Conservation (phyloP, 2,888 invertebrate genomes). For the Hermaeophaga mercurialis region DNA sequence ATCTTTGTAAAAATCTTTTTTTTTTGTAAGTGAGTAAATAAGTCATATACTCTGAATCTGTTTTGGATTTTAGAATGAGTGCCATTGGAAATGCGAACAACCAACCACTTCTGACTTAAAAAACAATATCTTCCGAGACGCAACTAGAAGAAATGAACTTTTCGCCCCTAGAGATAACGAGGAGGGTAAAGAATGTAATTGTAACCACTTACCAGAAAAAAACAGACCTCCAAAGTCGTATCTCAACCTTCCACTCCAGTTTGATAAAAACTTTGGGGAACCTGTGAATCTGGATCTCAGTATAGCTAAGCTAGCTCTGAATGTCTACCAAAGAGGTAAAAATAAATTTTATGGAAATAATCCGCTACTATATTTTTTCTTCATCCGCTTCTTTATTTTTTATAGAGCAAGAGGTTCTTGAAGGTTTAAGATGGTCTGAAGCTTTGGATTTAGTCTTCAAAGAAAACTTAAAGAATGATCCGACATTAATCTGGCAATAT, state of each 20-base stretch:
- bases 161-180: slow-evolving; percentile 32
- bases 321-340: slow-evolving; percentile 86
- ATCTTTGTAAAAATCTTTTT: too few relatives aligned
- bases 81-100: slow-evolving; percentile 44
- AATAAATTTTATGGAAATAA: too few relatives aligned
- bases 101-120: slow-evolving; percentile 26
- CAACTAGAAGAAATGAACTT: slow-evolving; percentile 29
- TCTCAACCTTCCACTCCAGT: slow-evolving; percentile 61
- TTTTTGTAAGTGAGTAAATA: too few relatives aligned
- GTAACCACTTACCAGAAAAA: slow-evolving; percentile 34
- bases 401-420: slow-evolving; percentile 78
- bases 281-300: slow-evolving; percentile 78
- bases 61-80: slow-evolving; percentile 42
- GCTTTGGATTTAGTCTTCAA: slow-evolving; percentile 87
- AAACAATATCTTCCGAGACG: slow-evolving; percentile 35
- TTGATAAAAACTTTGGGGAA: slow-evolving; percentile 75
- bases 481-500: slow-evolving; percentile 95
- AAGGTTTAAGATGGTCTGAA: slow-evolving; percentile 94
- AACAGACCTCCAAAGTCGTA: slow-evolving; percentile 59
- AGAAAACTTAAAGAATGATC: slow-evolving; percentile 82
- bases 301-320: slow-evolving; percentile 91
- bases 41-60: too few relatives aligned
- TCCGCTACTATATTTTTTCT: too few relatives aligned
- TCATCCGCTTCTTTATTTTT: too few relatives aligned
- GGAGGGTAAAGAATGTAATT: slow-evolving; percentile 38